Conservation (phyloP, 2,888 invertebrate genomes). For the Plutella xylostella region DNA sequence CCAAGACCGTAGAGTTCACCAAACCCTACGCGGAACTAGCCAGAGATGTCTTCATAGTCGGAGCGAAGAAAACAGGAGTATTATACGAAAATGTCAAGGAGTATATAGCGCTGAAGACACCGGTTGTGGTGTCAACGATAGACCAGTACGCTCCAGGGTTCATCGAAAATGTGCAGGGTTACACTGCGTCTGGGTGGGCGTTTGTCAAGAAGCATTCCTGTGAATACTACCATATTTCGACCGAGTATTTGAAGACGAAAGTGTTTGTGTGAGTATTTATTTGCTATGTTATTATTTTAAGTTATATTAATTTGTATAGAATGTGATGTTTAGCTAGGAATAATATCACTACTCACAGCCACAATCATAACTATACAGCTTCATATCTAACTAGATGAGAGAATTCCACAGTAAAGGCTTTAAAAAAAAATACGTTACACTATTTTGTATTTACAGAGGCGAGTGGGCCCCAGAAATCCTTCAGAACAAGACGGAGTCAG, state of each 20-base stretch:
- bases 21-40: constrained; percentile 73
- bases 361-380: no score
- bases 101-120: constrained; percentile 62
- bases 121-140: constrained; percentile 55
- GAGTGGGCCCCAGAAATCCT: constrained; percentile 82
- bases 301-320: no score
- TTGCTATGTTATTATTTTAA: constrained; percentile 1
- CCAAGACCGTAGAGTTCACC: constrained; percentile 60
- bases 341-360: no score
- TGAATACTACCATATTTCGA: constrained; percentile 62
- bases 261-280: constrained; percentile 80
- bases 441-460: constrained; percentile 69
- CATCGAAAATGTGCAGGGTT: constrained; percentile 70
- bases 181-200: constrained; percentile 49
- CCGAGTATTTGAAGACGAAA: constrained; percentile 77
- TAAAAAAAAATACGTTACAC: background rate
- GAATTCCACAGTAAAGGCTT: background rate
- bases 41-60: constrained; percentile 67
- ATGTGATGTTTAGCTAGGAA: no score
- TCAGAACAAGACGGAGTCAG: constrained; percentile 74
- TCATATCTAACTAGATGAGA: background rate
- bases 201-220: constrained; percentile 55
- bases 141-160: constrained; percentile 81
- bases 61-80: constrained; percentile 60
- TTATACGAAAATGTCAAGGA: constrained; percentile 58